Evolutionary conservation across 2,797 vertebrate genomes (phyloP), one percentile per base, ranked within the genome.

Genomic region (Rhynchonycteris naso): DNA sequence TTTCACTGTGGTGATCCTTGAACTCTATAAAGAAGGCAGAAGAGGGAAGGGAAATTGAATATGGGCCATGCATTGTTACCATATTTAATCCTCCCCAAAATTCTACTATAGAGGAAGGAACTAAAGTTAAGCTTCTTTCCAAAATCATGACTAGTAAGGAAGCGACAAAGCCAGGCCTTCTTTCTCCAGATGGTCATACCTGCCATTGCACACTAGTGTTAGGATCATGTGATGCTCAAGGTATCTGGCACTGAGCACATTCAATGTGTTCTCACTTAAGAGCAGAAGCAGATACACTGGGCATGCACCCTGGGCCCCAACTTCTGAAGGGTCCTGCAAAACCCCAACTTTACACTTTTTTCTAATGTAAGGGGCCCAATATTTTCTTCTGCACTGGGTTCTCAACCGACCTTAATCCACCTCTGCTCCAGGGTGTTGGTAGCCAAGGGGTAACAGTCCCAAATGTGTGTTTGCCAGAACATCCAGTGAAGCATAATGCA

Each of bases 61-160:
- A 19, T 0, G 13, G 80, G 18, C 59, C 52, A 19, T 18, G 38
- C 33, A 35, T 3, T 54, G 52, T 71, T 72, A 61, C 69, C 26
- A 2, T 65, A 72, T 68, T 94, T 80, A 88, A 95, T 80, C 54
- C 59, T 75, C 43, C 22, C 50, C 14, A 84, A 76, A 94, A 86
- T 83, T 86, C 83, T 80, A 76, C 21, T 43, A 43, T 5, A 88
- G 61, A 94, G 35, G 28, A 94, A 92, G 81, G 72, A 91, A 75
- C 24, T 30, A 30, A 76, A 65, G 54, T 66, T 30, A 94, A 35
- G 43, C 90, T 91, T 84, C 81, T 38, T 82, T 69, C 82, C 50
- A 69, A 81, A 90, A 72, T 54, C 43, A 8, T 28, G 50, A 54
- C 79, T 47, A 3, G 33, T 33, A 74, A 50, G 33, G 30, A 74